phyloP scores from a whole-genome alignment of 1,140 invertebrate species.

The Sesamia nonagrioides region DNA sequence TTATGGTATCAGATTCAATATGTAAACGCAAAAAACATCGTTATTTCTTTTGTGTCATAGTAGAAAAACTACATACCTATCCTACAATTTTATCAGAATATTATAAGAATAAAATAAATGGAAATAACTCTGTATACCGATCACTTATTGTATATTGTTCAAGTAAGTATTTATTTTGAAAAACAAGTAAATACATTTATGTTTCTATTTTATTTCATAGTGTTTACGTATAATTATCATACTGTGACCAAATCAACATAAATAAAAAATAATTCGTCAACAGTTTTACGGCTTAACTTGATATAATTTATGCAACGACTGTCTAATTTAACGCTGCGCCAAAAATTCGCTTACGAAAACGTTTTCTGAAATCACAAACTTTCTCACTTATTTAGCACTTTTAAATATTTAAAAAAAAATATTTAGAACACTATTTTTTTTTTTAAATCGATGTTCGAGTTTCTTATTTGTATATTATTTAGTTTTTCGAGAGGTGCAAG shows the following conservation, averaged over 20 bases:
- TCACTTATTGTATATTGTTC: too few species aligned
- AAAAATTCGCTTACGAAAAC: constrained; percentile 36
- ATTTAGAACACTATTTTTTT: constrained; percentile 44
- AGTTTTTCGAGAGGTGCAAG: constrained; percentile 48
- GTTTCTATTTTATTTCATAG: too few species aligned
- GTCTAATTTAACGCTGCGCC: constrained; percentile 48
- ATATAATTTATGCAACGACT: constrained; percentile 53
- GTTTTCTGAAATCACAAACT: constrained; percentile 42
- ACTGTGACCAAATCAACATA: background rate
- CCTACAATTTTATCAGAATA: too few species aligned
- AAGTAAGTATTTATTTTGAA: too few species aligned
- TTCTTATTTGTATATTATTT: background rate
- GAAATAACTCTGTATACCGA: too few species aligned
- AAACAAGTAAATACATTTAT: background rate
- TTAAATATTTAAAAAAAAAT: constrained; percentile 27
- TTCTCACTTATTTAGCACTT: constrained; percentile 44
- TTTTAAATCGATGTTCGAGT: constrained; percentile 41
- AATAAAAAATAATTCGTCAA: constrained; percentile 7
- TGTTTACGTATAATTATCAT: background rate
- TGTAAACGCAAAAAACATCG: background rate
- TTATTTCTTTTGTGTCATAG: too few species aligned
- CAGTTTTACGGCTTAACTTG: constrained; percentile 29
- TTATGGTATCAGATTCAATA: background rate
- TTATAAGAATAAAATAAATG: too few species aligned
- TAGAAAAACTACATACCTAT: too few species aligned